Evolutionary conservation across 2,113 vertebrate species (phyloP).

Genomic region (Spheniscus mendiculus): DNA sequence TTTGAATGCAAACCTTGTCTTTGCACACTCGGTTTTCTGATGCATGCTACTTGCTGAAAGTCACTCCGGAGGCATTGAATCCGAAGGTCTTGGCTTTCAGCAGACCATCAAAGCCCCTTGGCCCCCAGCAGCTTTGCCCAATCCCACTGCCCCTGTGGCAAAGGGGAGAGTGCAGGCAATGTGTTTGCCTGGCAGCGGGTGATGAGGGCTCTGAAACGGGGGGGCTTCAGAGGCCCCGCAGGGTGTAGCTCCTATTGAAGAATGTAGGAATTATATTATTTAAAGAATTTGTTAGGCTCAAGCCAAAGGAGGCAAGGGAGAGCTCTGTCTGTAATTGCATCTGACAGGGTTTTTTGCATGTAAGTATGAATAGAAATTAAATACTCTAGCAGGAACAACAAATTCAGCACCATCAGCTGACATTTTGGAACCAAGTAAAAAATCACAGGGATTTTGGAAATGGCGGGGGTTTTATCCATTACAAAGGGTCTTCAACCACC

Average conservation of each 20-base stretch:
- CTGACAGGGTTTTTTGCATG: neutral
- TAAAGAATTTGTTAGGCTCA: neutral
- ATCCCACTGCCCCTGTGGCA: fast-evolving
- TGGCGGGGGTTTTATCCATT: neutral
- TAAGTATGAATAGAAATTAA: fast-evolving
- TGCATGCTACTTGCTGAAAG: neutral
- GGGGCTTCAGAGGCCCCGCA: neutral
- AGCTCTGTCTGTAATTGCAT: neutral
- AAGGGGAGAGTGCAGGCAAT: neutral
- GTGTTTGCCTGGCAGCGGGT: neutral
- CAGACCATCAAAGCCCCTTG: neutral
- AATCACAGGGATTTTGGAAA: neutral
- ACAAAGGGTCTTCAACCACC: neutral
- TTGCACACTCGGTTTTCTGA: neutral
- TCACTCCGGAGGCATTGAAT: neutral
- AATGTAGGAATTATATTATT: neutral
- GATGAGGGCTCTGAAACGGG: neutral
- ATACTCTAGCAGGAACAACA: neutral
- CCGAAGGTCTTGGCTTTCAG: neutral
- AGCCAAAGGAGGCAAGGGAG: neutral
- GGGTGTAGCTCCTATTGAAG: neutral
- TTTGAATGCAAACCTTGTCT: neutral
- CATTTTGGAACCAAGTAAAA: neutral
- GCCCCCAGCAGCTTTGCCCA: neutral
- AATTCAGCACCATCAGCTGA: neutral